Conservation (phyloP, 2,888 invertebrate species). For the Osmoderma eremita region DNA sequence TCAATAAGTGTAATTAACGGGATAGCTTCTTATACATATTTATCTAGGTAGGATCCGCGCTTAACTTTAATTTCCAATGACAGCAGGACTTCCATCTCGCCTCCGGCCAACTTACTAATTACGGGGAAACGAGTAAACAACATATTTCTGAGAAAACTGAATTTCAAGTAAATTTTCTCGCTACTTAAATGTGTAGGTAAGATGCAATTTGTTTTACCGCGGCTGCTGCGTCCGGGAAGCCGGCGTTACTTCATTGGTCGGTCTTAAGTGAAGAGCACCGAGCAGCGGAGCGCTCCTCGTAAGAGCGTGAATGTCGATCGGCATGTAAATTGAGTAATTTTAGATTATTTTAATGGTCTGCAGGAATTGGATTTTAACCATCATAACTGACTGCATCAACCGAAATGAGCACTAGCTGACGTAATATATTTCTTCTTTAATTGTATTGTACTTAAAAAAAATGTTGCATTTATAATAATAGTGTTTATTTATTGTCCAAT, state of each 20-base stretch:
- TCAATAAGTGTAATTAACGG: conserved; percentile 47
- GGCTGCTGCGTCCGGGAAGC: conserved; percentile 24
- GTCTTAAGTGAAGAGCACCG: conserved; percentile 18
- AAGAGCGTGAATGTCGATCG: conserved; percentile 26
- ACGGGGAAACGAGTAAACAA: conserved; percentile 59
- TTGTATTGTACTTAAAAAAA: too few relatives aligned
- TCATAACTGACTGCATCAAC: too few relatives aligned
- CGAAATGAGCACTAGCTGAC: too few relatives aligned
- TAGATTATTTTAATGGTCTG: conserved; percentile 12
- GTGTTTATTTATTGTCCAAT: too few relatives aligned
- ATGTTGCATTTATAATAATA: too few relatives aligned
- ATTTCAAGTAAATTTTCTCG: conserved; percentile 60
- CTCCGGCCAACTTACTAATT: conserved; percentile 59
- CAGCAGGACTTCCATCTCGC: conserved; percentile 53
- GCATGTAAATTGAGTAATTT: conserved; percentile 31
- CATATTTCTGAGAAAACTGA: conserved; percentile 60
- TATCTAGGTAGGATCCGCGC: conserved; percentile 56
- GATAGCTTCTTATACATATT: conserved; percentile 54
- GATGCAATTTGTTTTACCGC: conserved; percentile 55
- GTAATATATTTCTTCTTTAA: too few relatives aligned
- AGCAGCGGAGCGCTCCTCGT: background rate
- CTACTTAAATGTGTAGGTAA: conserved; percentile 59
- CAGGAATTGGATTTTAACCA: conserved; percentile 10
- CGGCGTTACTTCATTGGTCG: conserved; percentile 17
- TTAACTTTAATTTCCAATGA: conserved; percentile 60